phyloP scores from a whole-genome alignment of 2,797 vertebrate species.

The Loris lydekkerianus region DNA sequence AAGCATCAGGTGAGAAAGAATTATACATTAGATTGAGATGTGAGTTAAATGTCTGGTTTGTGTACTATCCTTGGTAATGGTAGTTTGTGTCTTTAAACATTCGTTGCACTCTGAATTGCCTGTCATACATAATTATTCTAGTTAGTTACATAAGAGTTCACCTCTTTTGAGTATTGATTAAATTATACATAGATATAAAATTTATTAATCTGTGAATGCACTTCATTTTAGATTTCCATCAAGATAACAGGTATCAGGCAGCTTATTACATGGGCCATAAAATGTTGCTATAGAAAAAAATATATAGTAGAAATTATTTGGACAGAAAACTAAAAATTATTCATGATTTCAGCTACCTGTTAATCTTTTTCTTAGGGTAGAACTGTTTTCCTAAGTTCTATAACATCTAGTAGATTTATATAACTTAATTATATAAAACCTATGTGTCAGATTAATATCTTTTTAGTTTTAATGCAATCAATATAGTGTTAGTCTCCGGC shows the following conservation, averaged over 20 bases:
- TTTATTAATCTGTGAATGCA: slow-evolving; percentile 34
- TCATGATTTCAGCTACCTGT: slow-evolving; percentile 1
- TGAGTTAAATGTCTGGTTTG: slow-evolving; percentile 56
- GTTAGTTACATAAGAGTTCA: slow-evolving; percentile 31
- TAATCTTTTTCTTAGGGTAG: slow-evolving; percentile 15
- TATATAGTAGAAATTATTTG: slow-evolving; percentile 63
- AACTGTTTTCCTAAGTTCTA: slow-evolving; percentile 50
- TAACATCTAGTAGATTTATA: slow-evolving; percentile 35
- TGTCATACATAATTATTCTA: slow-evolving; percentile 3
- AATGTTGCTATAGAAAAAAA: slow-evolving; percentile 25
- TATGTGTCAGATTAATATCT: background rate
- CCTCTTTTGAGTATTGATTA: background rate
- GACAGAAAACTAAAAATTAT: slow-evolving; percentile 47
- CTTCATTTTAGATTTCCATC: slow-evolving; percentile 57
- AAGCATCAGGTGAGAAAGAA: slow-evolving; percentile 88
- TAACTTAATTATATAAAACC: slow-evolving; percentile 58
- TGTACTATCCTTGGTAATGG: slow-evolving; percentile 20
- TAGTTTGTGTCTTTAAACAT: slow-evolving; percentile 56
- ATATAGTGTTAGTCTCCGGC: slow-evolving; percentile 20
- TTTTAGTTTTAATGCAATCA: slow-evolving; percentile 29
- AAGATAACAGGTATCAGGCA: slow-evolving; percentile 20
- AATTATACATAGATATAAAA: background rate
- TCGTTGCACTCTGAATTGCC: slow-evolving; percentile 1
- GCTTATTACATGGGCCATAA: background rate
- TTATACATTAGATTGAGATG: slow-evolving; percentile 54